A percentile compares a stretch with the other conserved stretches of the same genome.
phyloP scores from a whole-genome alignment of 2,113 vertebrate species.

The Leuciscus idus region DNA sequence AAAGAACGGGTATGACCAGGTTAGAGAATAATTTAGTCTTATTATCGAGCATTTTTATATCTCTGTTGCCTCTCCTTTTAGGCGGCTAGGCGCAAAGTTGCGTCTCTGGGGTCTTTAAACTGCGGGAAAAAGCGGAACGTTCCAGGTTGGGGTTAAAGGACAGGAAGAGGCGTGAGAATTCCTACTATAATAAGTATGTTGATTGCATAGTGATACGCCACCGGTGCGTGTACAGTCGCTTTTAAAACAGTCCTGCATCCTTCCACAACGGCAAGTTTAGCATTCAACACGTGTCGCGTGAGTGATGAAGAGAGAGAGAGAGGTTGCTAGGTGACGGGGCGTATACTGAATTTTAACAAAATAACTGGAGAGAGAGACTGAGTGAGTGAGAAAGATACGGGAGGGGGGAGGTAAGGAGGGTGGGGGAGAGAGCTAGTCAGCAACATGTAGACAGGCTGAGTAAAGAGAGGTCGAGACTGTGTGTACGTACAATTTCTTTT shows the following conservation, averaged over 20 bases:
- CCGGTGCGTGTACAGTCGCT: conserved; percentile 18
- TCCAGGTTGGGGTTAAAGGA: conserved; percentile 19
- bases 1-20: not conserved
- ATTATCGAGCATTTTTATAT: not conserved
- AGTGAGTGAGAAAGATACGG: conserved; percentile 50
- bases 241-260: conserved; percentile 43
- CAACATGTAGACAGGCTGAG: conserved; percentile 78
- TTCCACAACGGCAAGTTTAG: conserved; percentile 71
- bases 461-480: conserved; percentile 71
- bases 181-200: conserved; percentile 50
- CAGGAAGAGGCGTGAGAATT: conserved; percentile 4
- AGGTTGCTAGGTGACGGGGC: conserved; percentile 80
- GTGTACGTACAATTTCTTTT: conserved; percentile 46
- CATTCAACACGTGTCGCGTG: conserved; percentile 82
- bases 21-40: not conserved
- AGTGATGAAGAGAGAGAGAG: conserved; percentile 70
- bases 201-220: conserved; percentile 53
- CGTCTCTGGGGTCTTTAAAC: conserved; percentile 9
- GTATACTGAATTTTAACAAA: conserved; percentile 83
- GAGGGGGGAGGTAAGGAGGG: conserved; percentile 46
- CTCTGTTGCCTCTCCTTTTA: not conserved
- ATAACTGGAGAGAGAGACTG: conserved; percentile 64
- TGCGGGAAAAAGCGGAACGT: not conserved
- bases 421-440: conserved; percentile 64
- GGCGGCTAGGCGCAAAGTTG: conserved; percentile 4